phyloP scores from a whole-genome alignment of 2,113 vertebrate species.

The Macquaria australasica region DNA sequence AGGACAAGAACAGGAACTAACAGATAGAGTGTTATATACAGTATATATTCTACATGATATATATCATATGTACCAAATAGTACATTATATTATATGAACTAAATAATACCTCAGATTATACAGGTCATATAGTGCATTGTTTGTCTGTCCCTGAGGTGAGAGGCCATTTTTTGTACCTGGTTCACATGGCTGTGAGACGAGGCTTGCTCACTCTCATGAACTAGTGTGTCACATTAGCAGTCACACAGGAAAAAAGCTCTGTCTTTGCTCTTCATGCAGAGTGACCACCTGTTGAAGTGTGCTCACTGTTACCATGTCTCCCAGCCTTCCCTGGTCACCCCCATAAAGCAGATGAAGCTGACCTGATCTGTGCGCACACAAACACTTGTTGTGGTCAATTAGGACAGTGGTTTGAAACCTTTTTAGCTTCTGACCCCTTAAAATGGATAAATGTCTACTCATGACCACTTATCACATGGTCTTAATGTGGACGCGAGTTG shows the following conservation, averaged over 20 bases:
- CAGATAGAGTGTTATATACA: too few relatives aligned
- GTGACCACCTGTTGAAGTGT: neutral
- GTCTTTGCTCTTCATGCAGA: slow-evolving; percentile 4
- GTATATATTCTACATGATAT: too few relatives aligned
- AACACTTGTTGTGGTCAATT: too few relatives aligned
- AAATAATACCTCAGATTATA: too few relatives aligned
- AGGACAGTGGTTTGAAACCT: too few relatives aligned
- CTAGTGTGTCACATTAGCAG: neutral
- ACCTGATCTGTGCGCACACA: too few relatives aligned
- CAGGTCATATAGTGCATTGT: too few relatives aligned
- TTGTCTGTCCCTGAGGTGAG: neutral
- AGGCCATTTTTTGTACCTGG: neutral
- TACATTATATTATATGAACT: too few relatives aligned
- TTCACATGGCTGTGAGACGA: neutral
- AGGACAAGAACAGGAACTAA: too few relatives aligned
- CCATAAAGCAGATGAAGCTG: neutral
- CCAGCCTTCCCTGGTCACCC: neutral
- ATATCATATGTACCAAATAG: too few relatives aligned
- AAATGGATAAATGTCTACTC: neutral
- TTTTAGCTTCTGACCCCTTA: neutral
- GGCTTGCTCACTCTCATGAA: neutral
- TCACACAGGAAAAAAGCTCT: neutral
- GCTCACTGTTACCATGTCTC: neutral
- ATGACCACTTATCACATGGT: neutral
- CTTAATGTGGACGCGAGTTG: neutral